Conservation (phyloP, 2,113 vertebrate species). For the Coptodon bakossiorum region DNA sequence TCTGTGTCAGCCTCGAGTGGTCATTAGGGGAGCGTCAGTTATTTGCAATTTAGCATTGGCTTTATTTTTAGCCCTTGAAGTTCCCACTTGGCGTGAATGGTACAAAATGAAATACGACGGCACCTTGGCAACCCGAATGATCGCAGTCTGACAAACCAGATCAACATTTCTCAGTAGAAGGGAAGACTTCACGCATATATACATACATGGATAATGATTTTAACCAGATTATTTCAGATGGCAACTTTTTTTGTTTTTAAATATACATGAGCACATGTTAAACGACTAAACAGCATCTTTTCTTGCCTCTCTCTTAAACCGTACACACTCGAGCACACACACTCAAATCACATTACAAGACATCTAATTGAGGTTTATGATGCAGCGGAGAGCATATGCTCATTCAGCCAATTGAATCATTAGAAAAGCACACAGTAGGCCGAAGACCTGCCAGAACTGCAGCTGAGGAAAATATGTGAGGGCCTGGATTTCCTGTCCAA, state of each 20-base stretch:
- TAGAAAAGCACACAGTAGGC: conserved; percentile 68
- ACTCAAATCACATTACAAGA: conserved; percentile 68
- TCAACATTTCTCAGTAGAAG: not conserved
- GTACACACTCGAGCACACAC: conserved; percentile 1
- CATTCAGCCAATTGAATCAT: conserved; percentile 73
- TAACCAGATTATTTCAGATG: not conserved
- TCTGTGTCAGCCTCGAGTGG: not conserved
- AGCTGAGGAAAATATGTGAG: conserved; percentile 56
- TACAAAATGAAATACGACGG: not conserved
- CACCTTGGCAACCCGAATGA: not conserved
- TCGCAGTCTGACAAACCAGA: not conserved
- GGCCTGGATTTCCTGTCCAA: conserved; percentile 12
- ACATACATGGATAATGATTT: not conserved
- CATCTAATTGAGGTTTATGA: conserved; percentile 74
- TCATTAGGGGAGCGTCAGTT: not conserved
- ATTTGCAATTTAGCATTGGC: not conserved
- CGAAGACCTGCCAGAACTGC: conserved; percentile 57
- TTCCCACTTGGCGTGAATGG: not conserved
- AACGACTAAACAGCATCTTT: not conserved
- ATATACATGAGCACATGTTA: conserved; percentile 28
- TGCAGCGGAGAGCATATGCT: conserved; percentile 73
- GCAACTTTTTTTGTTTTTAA: conserved; percentile 17
- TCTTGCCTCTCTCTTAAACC: not conserved
- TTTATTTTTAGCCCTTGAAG: not conserved
- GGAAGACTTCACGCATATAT: not conserved